A percentile compares a stretch with the other conserved stretches of the same genome.
phyloP scores from a whole-genome alignment of 2,113 vertebrate species.

The Reinhardtius hippoglossoides region DNA sequence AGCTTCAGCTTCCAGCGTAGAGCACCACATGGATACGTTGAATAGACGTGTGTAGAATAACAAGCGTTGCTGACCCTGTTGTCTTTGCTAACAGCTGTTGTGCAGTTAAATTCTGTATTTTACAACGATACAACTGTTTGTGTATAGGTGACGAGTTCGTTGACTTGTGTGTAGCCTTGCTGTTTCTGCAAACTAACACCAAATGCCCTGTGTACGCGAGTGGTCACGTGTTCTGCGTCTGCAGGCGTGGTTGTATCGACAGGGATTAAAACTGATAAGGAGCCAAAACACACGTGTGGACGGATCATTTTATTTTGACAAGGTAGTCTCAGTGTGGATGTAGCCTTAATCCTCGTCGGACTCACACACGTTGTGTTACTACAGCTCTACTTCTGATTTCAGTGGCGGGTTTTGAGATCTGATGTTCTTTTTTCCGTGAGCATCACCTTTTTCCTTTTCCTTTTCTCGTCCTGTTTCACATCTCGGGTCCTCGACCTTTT shows the following conservation, averaged over 20 bases:
- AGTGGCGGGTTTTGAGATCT: constrained; percentile 10
- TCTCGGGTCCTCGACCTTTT: not conserved
- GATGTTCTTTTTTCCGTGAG: not conserved
- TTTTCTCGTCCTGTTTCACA: not conserved
- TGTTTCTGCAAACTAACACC: too few species aligned
- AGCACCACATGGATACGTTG: too few species aligned
- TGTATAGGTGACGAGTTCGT: too few species aligned
- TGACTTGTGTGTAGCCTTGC: too few species aligned
- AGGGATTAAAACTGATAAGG: not conserved
- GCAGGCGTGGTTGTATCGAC: not conserved
- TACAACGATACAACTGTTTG: too few species aligned
- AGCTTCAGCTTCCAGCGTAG: too few species aligned
- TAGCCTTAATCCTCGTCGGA: not conserved
- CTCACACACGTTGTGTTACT: not conserved
- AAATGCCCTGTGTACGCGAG: too few species aligned
- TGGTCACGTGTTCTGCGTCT: too few species aligned
- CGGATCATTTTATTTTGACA: not conserved
- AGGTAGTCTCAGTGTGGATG: not conserved
- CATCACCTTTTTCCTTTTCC: not conserved
- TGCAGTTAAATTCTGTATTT: too few species aligned
- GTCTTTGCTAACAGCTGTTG: too few species aligned
- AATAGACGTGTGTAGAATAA: too few species aligned
- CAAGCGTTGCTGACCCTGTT: too few species aligned
- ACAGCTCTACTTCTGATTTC: constrained; percentile 14
- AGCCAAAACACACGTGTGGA: not conserved